Evolutionary conservation across 2,113 vertebrate genomes (phyloP), one percentile per base, ranked within the genome.

Genomic region (Melanotaenia duboulayi): DNA sequence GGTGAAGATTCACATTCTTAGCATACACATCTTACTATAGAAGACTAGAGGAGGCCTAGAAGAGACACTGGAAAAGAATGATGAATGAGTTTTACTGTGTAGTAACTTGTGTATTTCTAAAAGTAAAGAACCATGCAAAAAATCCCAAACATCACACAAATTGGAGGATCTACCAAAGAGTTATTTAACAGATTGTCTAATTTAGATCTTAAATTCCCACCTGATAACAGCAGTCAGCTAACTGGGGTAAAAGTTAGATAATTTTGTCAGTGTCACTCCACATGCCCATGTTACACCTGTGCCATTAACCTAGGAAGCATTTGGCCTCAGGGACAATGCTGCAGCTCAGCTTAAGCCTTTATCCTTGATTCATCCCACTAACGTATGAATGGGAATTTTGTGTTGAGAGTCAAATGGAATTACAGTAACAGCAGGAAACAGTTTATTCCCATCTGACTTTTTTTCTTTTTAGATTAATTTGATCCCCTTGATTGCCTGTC

Each of bases 341-440:
- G 60, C 25, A 4, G 79, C 81, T 86, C 67, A 81, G 66, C 70
- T 42, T 71, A 74, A 85, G 71, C 74, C 55, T 50, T 74, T 35
- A 61, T 61, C 73, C 69, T 55, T 1, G 74, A 68, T 71, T 82
- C 65, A 87, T 74, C 78, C 69, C 71, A 60, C 75, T 82, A 57
- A 74, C 67, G 82, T 74, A 88, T 68, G 65, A 87, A 86, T 74
- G 71, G 73, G 72, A 85, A 78, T 84, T 73, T 80, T 64, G 76
- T 85, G 57, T 71, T 16, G 40, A 58, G 61, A 80, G 74, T 81
- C 66, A 81, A 57, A 78, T 59, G 65, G 76, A 81, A 87, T 85
- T 81, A 78, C 51, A 80, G 71, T 46, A 71, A 74, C 54, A 78
- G 70, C 70, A 66, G 61, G 78, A 55, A 54, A 62, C 25, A 39